Conservation (phyloP, 2,113 vertebrate species). For the Picathartes gymnocephalus region DNA sequence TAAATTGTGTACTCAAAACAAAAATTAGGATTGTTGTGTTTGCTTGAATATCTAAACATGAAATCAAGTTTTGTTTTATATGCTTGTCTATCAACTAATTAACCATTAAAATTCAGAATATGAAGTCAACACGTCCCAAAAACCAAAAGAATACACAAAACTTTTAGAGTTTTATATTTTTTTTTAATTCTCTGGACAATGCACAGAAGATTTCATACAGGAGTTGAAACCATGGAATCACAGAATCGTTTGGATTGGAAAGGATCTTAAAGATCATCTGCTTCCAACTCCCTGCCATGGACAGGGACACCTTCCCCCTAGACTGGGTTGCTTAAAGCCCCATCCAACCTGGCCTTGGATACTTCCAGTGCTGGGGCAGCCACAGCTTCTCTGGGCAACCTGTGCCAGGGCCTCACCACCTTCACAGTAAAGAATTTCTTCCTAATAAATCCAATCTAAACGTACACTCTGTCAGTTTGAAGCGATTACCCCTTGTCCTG, state of each 20-base stretch:
- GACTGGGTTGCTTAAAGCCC: rapidly evolving
- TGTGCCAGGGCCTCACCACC: background rate
- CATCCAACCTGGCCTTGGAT: background rate
- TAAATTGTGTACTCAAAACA: background rate
- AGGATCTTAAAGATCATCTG: background rate
- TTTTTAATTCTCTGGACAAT: background rate
- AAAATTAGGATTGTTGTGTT: background rate
- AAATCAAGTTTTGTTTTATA: background rate
- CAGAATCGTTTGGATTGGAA: background rate
- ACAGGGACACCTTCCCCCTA: background rate
- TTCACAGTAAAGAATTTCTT: background rate
- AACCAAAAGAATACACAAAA: background rate
- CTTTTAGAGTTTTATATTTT: rapidly evolving
- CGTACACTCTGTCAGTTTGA: background rate
- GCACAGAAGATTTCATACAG: background rate
- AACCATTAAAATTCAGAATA: background rate
- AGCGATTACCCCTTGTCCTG: background rate
- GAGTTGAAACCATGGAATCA: background rate
- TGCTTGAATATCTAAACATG: background rate
- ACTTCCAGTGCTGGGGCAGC: background rate
- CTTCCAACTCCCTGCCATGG: background rate
- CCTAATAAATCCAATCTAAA: background rate
- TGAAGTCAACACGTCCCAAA: background rate
- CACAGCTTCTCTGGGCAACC: background rate
- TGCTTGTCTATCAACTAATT: background rate